Conservation (phyloP, 2,888 invertebrate species). For the Erebia aethiops region DNA sequence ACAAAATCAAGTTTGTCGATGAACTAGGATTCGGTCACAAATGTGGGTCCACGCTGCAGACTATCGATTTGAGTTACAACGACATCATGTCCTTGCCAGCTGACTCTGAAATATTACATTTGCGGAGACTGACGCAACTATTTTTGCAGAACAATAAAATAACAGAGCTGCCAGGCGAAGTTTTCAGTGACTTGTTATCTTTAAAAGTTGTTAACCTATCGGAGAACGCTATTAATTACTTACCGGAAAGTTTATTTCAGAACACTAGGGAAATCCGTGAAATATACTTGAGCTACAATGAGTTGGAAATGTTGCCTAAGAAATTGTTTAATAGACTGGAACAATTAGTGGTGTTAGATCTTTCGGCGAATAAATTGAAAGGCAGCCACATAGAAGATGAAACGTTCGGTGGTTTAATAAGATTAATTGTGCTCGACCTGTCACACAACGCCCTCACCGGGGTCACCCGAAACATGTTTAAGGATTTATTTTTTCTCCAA, state of each 20-base stretch:
- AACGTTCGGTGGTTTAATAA: slow-evolving; percentile 92
- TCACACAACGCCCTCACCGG: slow-evolving; percentile 92
- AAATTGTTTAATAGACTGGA: slow-evolving; percentile 93
- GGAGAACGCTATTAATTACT: slow-evolving; percentile 90
- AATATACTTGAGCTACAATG: slow-evolving; percentile 93
- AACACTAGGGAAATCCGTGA: slow-evolving; percentile 91
- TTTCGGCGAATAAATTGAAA: slow-evolving; percentile 92
- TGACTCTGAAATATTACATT: slow-evolving; percentile 88
- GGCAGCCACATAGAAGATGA: slow-evolving; percentile 93
- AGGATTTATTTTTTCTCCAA: slow-evolving; percentile 93
- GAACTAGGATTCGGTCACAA: slow-evolving; percentile 87
- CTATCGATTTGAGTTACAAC: slow-evolving; percentile 91
- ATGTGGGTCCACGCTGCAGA: slow-evolving; percentile 88
- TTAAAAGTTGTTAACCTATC: slow-evolving; percentile 93
- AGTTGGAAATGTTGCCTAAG: slow-evolving; percentile 91
- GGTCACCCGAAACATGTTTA: slow-evolving; percentile 91
- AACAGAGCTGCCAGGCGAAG: slow-evolving; percentile 88
- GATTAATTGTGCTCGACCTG: slow-evolving; percentile 92
- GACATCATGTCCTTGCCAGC: slow-evolving; percentile 89
- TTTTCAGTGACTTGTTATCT: slow-evolving; percentile 90
- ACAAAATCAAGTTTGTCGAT: slow-evolving; percentile 90
- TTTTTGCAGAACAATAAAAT: slow-evolving; percentile 93
- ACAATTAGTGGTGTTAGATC: slow-evolving; percentile 92
- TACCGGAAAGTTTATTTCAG: slow-evolving; percentile 92
- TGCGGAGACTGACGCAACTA: slow-evolving; percentile 90